These are phyloP conservation scores for Vanessa atalanta DNA, from an alignment of 1,140 invertebrate species.

Conservation along the genomic window DNA sequence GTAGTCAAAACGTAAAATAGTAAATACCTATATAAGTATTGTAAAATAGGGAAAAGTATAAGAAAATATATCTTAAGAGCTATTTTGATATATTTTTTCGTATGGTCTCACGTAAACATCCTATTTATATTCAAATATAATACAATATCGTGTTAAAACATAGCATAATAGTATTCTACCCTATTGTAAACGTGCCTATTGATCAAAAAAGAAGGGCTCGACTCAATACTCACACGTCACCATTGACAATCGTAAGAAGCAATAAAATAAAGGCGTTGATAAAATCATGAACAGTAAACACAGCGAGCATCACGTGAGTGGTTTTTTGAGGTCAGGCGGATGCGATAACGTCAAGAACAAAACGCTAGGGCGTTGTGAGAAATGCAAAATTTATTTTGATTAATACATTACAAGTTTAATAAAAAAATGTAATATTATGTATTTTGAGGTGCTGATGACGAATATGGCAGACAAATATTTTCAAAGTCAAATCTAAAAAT, in stretches of 20 bases:
- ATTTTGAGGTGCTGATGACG: no score
- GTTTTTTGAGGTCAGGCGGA: constrained; percentile 23
- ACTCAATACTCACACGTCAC: background rate
- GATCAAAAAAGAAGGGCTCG: background rate
- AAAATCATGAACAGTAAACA: constrained; percentile 4
- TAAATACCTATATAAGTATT: no score
- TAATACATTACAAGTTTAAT: background rate
- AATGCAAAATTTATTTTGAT: background rate
- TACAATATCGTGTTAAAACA: background rate
- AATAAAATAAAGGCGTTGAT: background rate
- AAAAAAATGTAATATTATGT: no score
- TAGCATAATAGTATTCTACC: background rate
- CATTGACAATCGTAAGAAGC: background rate
- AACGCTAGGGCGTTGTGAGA: background rate
- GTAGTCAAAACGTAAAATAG: no score
- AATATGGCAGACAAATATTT: no score
- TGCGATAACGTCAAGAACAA: constrained; percentile 12
- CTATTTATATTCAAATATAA: background rate
- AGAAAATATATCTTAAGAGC: no score
- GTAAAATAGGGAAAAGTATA: no score
- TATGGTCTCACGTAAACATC: no score
- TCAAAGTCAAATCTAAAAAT: no score
- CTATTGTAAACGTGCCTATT: background rate
- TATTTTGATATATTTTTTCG: no score
- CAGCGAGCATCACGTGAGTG: constrained; percentile 23